These are phyloP conservation scores for Orussus abietinus DNA, from an alignment of 1,140 invertebrate genomes.

Conservation along the genomic window DNA sequence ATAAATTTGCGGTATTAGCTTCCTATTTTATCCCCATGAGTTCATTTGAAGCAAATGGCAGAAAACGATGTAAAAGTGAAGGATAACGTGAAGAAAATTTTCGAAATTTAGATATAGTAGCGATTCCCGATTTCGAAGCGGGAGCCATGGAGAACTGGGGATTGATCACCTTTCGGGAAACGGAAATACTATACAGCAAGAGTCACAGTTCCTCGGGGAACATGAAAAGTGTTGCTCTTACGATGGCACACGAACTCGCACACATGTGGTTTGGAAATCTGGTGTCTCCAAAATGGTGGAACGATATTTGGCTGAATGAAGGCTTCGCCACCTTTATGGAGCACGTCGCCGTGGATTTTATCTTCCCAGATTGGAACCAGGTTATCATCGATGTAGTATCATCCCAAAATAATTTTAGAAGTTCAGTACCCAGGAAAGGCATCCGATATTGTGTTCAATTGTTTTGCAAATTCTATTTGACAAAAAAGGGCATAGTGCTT, in stretches of 20 bases:
- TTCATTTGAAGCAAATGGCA: too few relatives aligned
- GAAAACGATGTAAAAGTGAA: too few relatives aligned
- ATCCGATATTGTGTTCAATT: too few relatives aligned
- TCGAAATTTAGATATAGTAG: constrained; percentile 19
- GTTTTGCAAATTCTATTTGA: not conserved
- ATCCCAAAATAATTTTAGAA: too few relatives aligned
- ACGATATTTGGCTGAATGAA: constrained; percentile 83
- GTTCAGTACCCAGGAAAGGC: too few relatives aligned
- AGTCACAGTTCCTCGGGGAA: constrained; percentile 59
- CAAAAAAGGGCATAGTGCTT: not conserved
- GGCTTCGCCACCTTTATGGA: constrained; percentile 72
- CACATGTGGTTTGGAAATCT: constrained; percentile 75
- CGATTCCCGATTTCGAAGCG: constrained; percentile 47
- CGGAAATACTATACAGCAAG: constrained; percentile 68
- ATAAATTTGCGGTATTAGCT: too few relatives aligned
- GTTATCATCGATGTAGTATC: too few relatives aligned
- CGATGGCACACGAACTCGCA: constrained; percentile 78
- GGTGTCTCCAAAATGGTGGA: constrained; percentile 80
- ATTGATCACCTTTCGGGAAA: constrained; percentile 61
- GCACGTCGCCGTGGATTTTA: constrained; percentile 15
- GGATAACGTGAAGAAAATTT: too few relatives aligned
- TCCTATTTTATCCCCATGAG: too few relatives aligned
- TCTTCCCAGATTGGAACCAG: constrained; percentile 24
- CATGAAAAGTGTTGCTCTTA: constrained; percentile 63
- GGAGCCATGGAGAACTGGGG: constrained; percentile 82